Conservation (phyloP, 2,113 vertebrate species). For the Callithrix jacchus region DNA sequence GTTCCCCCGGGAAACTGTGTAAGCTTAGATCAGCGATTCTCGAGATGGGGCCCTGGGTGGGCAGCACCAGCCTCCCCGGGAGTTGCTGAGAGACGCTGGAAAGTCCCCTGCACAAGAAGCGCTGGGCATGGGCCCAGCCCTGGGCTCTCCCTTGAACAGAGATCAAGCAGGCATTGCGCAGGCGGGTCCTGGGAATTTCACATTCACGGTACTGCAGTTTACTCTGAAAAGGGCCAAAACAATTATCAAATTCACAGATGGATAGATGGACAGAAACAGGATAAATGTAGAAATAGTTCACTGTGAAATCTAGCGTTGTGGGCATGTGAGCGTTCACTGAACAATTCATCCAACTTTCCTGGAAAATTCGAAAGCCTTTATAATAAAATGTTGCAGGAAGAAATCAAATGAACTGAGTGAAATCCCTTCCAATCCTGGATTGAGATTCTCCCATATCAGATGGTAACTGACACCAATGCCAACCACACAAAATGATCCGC, state of each 20-base stretch:
- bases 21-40: not conserved
- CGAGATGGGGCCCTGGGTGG: not conserved
- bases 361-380: not conserved
- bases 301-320: not conserved
- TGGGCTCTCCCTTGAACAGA: not conserved
- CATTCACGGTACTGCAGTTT: not conserved
- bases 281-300: not conserved
- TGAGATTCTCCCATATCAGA: not conserved
- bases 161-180: not conserved
- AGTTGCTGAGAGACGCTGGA: not conserved
- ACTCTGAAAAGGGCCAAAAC: not conserved
- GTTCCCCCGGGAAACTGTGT: not conserved
- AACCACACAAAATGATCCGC: accelerated
- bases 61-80: not conserved
- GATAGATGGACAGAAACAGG: not conserved
- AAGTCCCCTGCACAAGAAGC: not conserved
- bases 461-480: not conserved
- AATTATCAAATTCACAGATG: not conserved
- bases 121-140: too few species aligned
- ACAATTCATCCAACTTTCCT: not conserved
- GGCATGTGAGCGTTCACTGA: not conserved
- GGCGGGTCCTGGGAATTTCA: not conserved
- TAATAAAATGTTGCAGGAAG: not conserved
- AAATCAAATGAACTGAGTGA: not conserved
- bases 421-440: not conserved